Percentiles rank a stretch among this genome's conserved stretches.
Conservation (phyloP, 2,888 invertebrate species). For the Antitype chi region DNA sequence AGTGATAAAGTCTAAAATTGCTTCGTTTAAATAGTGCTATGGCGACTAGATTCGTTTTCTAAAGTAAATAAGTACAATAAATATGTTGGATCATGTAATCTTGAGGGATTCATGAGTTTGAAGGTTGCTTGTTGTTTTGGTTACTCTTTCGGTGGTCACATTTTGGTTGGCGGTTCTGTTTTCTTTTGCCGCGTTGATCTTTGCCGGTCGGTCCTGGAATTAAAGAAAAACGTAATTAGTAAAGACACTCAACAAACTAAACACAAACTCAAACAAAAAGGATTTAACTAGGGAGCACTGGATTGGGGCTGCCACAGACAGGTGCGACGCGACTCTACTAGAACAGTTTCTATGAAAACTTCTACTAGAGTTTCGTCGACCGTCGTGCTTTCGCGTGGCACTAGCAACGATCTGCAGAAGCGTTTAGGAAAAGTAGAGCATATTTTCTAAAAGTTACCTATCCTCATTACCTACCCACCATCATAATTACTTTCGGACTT, state of each 20-base stretch:
- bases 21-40: slow-evolving; percentile 88
- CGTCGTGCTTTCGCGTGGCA: no score
- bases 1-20: slow-evolving; percentile 81
- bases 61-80: slow-evolving; percentile 86
- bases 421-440: no score
- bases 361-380: no score
- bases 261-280: no score
- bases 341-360: no score
- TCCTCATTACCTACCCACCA: no score
- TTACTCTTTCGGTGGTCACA: slow-evolving; percentile 87
- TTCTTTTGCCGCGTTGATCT: slow-evolving; percentile 68
- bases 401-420: no score
- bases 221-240: slow-evolving; percentile 61
- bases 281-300: no score
- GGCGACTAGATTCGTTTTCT: slow-evolving; percentile 89
- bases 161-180: slow-evolving; percentile 76
- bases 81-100: slow-evolving; percentile 88
- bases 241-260: neutral
- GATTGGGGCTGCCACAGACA: no score
- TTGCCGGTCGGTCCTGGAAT: slow-evolving; percentile 79
- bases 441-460: no score
- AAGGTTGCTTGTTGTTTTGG: slow-evolving; percentile 79
- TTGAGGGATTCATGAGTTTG: slow-evolving; percentile 86
- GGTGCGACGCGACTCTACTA: no score
- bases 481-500: no score